Evolutionary conservation across 23 tunicate species (phyloP).

Genomic region (Ascidia mentula): DNA sequence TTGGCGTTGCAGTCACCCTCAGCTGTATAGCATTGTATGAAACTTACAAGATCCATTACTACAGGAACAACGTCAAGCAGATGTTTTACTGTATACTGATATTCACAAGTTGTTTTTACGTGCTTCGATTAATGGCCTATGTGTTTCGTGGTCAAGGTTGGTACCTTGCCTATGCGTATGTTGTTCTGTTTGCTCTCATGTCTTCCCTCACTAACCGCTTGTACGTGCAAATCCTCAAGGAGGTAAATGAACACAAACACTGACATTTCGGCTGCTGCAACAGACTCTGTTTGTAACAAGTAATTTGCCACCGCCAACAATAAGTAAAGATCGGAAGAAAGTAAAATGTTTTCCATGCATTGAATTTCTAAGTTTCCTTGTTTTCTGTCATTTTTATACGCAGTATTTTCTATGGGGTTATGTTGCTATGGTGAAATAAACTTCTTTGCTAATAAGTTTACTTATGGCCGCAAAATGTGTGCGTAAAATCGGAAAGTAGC

Average conservation of each 20-base stretch:
- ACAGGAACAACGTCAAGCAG: slow-evolving; percentile 30
- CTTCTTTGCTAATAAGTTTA: too few species aligned
- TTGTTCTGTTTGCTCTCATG: slow-evolving; percentile 36
- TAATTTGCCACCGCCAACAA: too few species aligned
- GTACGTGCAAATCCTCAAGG: slow-evolving; percentile 50
- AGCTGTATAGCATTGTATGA: slow-evolving; percentile 67
- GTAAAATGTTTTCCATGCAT: too few species aligned
- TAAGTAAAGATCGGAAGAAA: too few species aligned
- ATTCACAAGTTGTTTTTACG: slow-evolving; percentile 23
- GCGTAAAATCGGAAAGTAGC: too few species aligned
- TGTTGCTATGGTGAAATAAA: too few species aligned
- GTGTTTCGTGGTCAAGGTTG: background rate
- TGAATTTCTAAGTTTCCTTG: too few species aligned
- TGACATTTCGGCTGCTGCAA: background rate
- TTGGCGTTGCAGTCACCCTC: slow-evolving; percentile 48
- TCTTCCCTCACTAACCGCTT: slow-evolving; percentile 42
- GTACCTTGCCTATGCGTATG: slow-evolving; percentile 18
- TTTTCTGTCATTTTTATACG: too few species aligned
- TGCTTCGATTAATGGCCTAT: slow-evolving; percentile 18
- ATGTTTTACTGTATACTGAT: slow-evolving; percentile 37
- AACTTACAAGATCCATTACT: slow-evolving; percentile 67
- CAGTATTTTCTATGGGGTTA: too few species aligned
- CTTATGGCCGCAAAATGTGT: too few species aligned
- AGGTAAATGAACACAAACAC: slow-evolving; percentile 65
- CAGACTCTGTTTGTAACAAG: too few species aligned